A percentile compares a stretch with the other conserved stretches of the same genome.
Evolutionary conservation across 2,888 invertebrate genomes (phyloP).

Genomic region (Drosophila hamatofila): DNA sequence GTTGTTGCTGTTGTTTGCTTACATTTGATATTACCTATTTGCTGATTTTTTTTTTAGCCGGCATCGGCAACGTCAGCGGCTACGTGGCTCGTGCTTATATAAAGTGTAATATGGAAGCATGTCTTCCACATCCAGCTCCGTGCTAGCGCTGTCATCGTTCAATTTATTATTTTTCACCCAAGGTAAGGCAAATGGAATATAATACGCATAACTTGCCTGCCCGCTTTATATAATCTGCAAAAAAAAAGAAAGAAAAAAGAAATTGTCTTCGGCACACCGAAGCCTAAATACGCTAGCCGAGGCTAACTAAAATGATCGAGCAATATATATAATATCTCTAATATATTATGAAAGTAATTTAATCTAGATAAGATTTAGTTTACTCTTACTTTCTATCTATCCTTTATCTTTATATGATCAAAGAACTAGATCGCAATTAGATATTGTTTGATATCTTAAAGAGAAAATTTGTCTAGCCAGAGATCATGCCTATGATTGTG

Average conservation of each 20-base stretch:
- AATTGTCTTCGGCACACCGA: slow-evolving; percentile 1
- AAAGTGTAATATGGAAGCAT: slow-evolving; percentile 85
- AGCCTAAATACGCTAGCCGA: background rate
- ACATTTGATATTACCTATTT: slow-evolving; percentile 24
- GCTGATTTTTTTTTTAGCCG: slow-evolving; percentile 27
- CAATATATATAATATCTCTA: background rate
- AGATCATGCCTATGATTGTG: background rate
- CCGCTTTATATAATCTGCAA: slow-evolving; percentile 28
- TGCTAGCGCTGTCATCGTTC: slow-evolving; percentile 85
- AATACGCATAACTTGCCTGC: slow-evolving; percentile 5
- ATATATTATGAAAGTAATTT: background rate
- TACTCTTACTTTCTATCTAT: background rate
- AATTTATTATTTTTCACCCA: slow-evolving; percentile 85
- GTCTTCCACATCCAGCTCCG: slow-evolving; percentile 84
- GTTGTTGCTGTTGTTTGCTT: slow-evolving; percentile 2
- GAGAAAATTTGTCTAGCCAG: background rate
- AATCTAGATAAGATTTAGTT: background rate
- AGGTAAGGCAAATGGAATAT: slow-evolving; percentile 73
- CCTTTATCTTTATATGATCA: background rate
- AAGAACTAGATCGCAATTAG: no score
- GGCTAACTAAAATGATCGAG: background rate
- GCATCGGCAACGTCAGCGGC: slow-evolving; percentile 21
- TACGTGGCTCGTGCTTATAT: slow-evolving; percentile 66
- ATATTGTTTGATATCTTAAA: background rate
- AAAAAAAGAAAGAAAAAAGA: background rate